Evolutionary conservation across 2,888 invertebrate species (phyloP), one percentile per base, ranked within the genome.

Genomic region (Hydrotaea diabolus): DNA sequence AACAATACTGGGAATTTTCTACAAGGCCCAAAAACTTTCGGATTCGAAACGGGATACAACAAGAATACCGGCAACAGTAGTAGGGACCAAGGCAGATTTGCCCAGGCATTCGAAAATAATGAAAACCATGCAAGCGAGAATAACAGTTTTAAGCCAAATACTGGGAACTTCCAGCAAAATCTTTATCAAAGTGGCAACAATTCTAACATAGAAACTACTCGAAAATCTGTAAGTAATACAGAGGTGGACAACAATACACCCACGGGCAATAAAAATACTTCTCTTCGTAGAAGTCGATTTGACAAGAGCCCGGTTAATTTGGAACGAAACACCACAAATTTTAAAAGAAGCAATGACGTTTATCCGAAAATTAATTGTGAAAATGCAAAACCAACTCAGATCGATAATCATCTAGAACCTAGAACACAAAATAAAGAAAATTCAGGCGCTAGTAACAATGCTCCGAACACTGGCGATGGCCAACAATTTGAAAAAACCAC

Each of bases 1-100:
- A 64, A 9, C 17, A 66, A 66, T 19, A 66, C 66, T 66, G 66
- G 43, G 39, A 66, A 66, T 39, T 39, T 39, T 17, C 39, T 0
- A 21, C 19, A 39, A 66, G 5, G 13, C 39, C 5, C 43, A 43
- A 15, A 43, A 7, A 13, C 43, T 31, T 7, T 7, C 7, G 31
- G 31, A 2, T 4, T 7, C 31, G 31, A 7, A 2, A 31, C 31
- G 9, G 9, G 39, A 39, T 31, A 8, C 39, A 39, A 39, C 39
- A 39, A 11, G 3, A 39, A 39, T 39, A 1, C 11, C 1, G 39
- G 39, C 4, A 39, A 39, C 9, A 39, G 7, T 31, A n/a, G n/a
- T n/a, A n/a, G n/a, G n/a, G n/a, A n/a, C n/a, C n/a, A 36, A 36
- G 39, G 39, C 39, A 13, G 7, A 13, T 39, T 39, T 39, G 9